These are phyloP conservation scores for Mionectes macconnelli DNA, from an alignment of 2,113 vertebrate species.

Conservation along the genomic window DNA sequence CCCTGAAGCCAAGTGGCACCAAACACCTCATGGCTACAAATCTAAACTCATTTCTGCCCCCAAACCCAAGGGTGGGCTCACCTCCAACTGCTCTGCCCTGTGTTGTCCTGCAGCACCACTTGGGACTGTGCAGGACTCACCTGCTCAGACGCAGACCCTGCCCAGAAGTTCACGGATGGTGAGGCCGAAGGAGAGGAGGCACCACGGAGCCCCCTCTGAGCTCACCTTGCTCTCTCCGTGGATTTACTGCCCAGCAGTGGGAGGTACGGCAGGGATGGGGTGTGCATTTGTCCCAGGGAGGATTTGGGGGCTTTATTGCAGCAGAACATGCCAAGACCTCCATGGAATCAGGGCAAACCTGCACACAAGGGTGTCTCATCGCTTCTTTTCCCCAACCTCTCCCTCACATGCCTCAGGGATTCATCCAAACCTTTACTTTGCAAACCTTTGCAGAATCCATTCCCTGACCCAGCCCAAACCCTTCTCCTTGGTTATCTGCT, in stretches of 20 bases:
- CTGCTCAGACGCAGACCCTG: not conserved
- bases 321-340: rapidly evolving
- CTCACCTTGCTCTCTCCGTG: rapidly evolving
- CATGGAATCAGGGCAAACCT: not conserved
- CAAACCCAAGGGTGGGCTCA: not conserved
- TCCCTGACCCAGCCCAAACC: not conserved
- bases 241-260: not conserved
- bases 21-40: not conserved
- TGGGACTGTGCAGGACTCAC: not conserved
- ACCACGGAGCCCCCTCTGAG: rapidly evolving
- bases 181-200: not conserved
- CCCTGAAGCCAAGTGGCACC: not conserved
- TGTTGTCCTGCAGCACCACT: not conserved
- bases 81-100: not conserved
- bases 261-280: not conserved
- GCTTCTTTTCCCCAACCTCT: not conserved
- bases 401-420: rapidly evolving
- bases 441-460: not conserved
- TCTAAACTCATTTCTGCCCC: rapidly evolving
- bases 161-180: not conserved
- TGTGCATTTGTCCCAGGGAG: not conserved
- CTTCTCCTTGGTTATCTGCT: not conserved
- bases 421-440: not conserved
- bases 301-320: not conserved
- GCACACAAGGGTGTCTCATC: not conserved